Base-by-base conservation (phyloP, 2,888 invertebrate species). In the Tipula helvola region DNA sequence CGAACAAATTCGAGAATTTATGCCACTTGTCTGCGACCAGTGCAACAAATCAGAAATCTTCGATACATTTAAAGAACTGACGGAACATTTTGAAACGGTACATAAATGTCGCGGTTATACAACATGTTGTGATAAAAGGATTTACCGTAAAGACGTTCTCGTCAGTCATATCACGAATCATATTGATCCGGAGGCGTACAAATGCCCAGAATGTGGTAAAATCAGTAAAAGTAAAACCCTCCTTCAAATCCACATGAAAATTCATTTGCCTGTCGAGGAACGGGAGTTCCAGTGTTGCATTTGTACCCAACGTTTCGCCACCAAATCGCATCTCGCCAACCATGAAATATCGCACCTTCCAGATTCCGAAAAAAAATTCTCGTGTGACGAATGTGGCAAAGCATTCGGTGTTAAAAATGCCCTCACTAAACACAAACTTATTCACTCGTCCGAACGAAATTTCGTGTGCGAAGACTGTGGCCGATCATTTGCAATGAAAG, bases 321-420 rank as follows among this genome's bases (percentile, higher is more conserved):
- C 88, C 10, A 88, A 86, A 86, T 88, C 88, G 4, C 88, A 88
- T 86, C 86, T 88, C 39, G 88, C 87, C 7, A 88, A 88, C 87
- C 88, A 88, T 86, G 86, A 88, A 86, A 88, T 87, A 28, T 87
- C 88, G 10, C 88, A 88, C 86, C 84, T 88, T 13, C 87, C 86
- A 12, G 86, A 86, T 12, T 87, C 87, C 5, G 86, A 88, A 83
- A 88, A 88, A 42, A 88, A 88, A 87, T 88, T 87, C 83, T 71
- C 88, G 41, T 88, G 88, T 71, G 88, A 88, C 16, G 87, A 87
- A 86, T 88, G 88, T 71, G 88, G 88, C 16, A 88, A 88, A 87
- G 88, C 88, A 87, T 88, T 71, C 28, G 71, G 71, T 4, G 71
- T 88, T 83, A 88, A 88, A 87, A 88, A 88, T 86, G 88, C 88